Percentiles rank a stretch among this genome's conserved stretches.
Evolutionary conservation across 2,888 invertebrate species (phyloP).

Genomic region (Chalcis sispes): DNA sequence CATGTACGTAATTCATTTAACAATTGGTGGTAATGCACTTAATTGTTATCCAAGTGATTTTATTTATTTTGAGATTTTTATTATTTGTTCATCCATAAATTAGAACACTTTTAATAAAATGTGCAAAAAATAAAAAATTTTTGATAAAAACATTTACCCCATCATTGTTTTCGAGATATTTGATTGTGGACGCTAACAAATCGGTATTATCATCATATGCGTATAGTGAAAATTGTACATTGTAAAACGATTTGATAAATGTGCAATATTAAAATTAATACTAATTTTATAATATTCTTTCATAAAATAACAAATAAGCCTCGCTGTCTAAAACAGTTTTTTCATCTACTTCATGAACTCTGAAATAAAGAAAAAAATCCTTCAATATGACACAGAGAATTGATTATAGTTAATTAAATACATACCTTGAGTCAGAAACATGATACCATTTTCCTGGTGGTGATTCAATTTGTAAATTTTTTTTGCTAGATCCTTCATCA

Average conservation of each 20-base stretch:
- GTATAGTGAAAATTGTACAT: slow-evolving; percentile 19
- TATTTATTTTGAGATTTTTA: slow-evolving; percentile 25
- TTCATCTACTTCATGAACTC: slow-evolving; percentile 88
- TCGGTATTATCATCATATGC: slow-evolving; percentile 27
- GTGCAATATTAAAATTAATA: slow-evolving; percentile 38
- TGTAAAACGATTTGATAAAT: slow-evolving; percentile 33
- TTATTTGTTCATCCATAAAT: slow-evolving; percentile 26
- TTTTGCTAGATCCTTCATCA: slow-evolving; percentile 72
- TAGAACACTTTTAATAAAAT: slow-evolving; percentile 17
- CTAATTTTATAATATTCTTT: slow-evolving; percentile 86
- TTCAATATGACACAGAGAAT: not conserved
- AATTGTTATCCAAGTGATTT: slow-evolving; percentile 20
- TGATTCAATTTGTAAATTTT: slow-evolving; percentile 74
- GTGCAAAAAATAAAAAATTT: slow-evolving; percentile 19
- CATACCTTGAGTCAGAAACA: slow-evolving; percentile 89
- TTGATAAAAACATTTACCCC: slow-evolving; percentile 33
- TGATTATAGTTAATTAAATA: not conserved
- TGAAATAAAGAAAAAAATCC: slow-evolving; percentile 57
- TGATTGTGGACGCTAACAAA: slow-evolving; percentile 30
- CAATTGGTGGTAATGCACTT: slow-evolving; percentile 14
- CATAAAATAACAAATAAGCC: slow-evolving; percentile 97
- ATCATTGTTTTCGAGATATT: slow-evolving; percentile 28
- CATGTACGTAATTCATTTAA: slow-evolving; percentile 25
- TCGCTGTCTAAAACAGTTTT: slow-evolving; percentile 89
- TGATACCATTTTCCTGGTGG: slow-evolving; percentile 93